Evolutionary conservation across 2,797 vertebrate genomes (phyloP).

Genomic region (Poeciliopsis presidionis): DNA sequence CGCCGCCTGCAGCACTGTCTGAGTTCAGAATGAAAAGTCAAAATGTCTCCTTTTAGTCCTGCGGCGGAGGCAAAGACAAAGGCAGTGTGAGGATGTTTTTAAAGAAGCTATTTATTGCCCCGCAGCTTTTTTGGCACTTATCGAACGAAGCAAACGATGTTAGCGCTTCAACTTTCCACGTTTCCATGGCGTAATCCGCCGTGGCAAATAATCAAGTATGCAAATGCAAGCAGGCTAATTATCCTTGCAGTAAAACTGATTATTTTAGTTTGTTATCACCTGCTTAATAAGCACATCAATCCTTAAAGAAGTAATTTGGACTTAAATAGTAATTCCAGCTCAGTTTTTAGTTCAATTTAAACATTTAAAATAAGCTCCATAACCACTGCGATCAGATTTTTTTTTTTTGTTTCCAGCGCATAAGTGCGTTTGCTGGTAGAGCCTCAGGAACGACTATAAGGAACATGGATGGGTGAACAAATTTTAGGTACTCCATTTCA

Average conservation of each 20-base stretch:
- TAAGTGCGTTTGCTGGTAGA: background rate
- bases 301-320: slow-evolving; percentile 11
- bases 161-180: slow-evolving; percentile 25
- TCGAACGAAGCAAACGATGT: slow-evolving; percentile 34
- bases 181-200: slow-evolving; percentile 18
- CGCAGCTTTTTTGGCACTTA: slow-evolving; percentile 30
- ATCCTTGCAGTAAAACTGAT: slow-evolving; percentile 6
- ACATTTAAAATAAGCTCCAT: slow-evolving; percentile 15
- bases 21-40: slow-evolving; percentile 34
- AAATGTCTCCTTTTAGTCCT: slow-evolving; percentile 38
- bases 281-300: slow-evolving; percentile 8
- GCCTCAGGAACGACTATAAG: background rate
- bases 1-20: slow-evolving; percentile 23
- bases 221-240: slow-evolving; percentile 5
- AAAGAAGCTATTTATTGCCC: slow-evolving; percentile 33
- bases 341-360: slow-evolving; percentile 21
- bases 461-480: slow-evolving; percentile 1
- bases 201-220: slow-evolving; percentile 25
- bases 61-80: slow-evolving; percentile 39
- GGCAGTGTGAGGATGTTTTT: slow-evolving; percentile 38
- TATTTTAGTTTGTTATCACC: slow-evolving; percentile 9
- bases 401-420: background rate
- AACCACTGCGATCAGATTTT: background rate
- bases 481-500: slow-evolving; percentile 4
- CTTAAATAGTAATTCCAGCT: slow-evolving; percentile 6